Evolutionary conservation across 2,797 vertebrate genomes (phyloP).

Genomic region (Sebastes hubbsi): DNA sequence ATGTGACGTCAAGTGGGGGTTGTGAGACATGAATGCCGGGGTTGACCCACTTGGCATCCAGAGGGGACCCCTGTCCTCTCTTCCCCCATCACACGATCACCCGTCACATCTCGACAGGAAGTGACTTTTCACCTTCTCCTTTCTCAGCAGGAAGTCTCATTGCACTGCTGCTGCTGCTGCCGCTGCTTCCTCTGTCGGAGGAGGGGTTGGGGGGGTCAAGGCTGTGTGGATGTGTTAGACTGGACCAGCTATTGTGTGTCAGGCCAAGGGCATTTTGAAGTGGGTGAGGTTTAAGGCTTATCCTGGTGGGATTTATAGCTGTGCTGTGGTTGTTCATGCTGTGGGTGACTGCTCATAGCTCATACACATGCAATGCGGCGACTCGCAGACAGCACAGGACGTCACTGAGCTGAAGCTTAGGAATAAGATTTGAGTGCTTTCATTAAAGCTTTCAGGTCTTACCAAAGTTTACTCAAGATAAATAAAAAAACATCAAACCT

Average conservation of each 20-base stretch:
- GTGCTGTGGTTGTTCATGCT: slow-evolving; percentile 21
- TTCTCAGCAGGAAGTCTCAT: slow-evolving; percentile 22
- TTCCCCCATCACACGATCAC: slow-evolving; percentile 11
- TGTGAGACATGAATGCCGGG: slow-evolving; percentile 44
- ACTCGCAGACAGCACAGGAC: background rate
- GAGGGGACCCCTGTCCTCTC: slow-evolving; percentile 10
- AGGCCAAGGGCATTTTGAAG: slow-evolving; percentile 56
- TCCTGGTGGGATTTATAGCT: slow-evolving; percentile 56
- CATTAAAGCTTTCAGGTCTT: slow-evolving; percentile 9
- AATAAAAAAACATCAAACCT: slow-evolving; percentile 12
- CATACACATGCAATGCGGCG: slow-evolving; percentile 14
- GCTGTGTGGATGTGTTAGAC: slow-evolving; percentile 13
- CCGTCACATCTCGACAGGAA: slow-evolving; percentile 43
- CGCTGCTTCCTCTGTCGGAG: slow-evolving; percentile 10
- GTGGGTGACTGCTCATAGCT: slow-evolving; percentile 28
- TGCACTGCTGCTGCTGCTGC: background rate
- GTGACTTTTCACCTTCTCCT: slow-evolving; percentile 41
- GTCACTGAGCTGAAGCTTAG: slow-evolving; percentile 8
- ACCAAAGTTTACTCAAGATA: slow-evolving; percentile 1
- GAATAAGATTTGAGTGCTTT: background rate
- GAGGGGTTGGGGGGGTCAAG: background rate
- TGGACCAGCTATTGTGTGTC: slow-evolving; percentile 48
- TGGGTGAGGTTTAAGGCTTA: slow-evolving; percentile 58
- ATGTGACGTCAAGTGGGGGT: slow-evolving; percentile 58
- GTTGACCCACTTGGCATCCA: slow-evolving; percentile 64